Base-by-base conservation (phyloP, 2,113 vertebrate genomes). In the Trochalopteron elliotii region DNA sequence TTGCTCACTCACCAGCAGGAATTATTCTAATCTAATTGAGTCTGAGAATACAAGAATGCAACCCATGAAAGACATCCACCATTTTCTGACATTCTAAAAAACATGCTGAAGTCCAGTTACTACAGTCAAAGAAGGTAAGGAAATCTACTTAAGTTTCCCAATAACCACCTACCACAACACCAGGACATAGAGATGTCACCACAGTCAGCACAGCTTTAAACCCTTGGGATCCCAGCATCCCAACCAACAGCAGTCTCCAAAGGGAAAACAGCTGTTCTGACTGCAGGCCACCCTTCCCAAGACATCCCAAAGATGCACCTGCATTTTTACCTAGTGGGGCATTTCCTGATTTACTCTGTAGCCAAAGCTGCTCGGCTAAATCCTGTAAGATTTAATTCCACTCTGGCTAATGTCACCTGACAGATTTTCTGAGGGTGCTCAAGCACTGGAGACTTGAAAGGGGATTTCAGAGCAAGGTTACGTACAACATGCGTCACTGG, bases 301-400 rank as follows among this genome's bases (percentile, higher is more conserved):
- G 20, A 9, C 42, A 33, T 35, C 78, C 77, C 27, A 21, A 49
- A 87, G 49, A 82, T 4, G 13, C 76, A 93, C 94, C 94, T 87
- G 94, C 52, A 31, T 68, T 89, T 90, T 72, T 70, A 82, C 74
- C 0, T 39, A 61, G 67, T 2, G 33, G 18, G n/a, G 27, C 74
- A 87, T 82, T 94, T 96, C 90, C 94, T 82, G 90, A 90, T 93
- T 93, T 94, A 92, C 72, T 82, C 72, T 11, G 15, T 14, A 85
- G 83, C 83, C 89, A 92, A 96, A 96, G 95, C 96, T 67, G 93
- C 92, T 97, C 5, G 20, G 47, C 63, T 84, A 92, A 97, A 96
- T 96, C 95, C 93, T 83, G 67, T 85, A 77, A 93, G 90, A 37
- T 91, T 90, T 91, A 96, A 92, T 84, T 94, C 89, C 7, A 3